Conservation (phyloP, 37 sponge, comb jelly and placozoan species). For the Aplysina aerophoba region DNA sequence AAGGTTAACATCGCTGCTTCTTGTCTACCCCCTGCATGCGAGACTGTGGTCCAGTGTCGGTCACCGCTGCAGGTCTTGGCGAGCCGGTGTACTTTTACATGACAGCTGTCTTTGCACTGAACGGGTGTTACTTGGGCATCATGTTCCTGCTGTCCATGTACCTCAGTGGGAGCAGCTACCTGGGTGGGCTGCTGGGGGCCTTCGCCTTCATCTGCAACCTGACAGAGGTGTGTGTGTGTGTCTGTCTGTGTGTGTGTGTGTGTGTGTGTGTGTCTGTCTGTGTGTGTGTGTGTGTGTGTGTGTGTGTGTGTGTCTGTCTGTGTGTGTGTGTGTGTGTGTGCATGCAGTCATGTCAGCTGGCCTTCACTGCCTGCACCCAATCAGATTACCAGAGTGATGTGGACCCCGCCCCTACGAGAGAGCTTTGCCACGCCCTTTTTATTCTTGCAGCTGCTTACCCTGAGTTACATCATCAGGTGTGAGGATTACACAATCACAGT, state of each 20-base stretch:
- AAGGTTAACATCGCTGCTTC: conserved; percentile 15
- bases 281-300: neutral
- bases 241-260: neutral
- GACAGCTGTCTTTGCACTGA: conserved; percentile 82
- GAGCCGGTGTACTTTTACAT: conserved; percentile 89
- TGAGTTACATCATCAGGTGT: conserved; percentile 67
- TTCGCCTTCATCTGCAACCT: conserved; percentile 1
- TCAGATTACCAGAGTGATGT: conserved; percentile 72
- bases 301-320: neutral
- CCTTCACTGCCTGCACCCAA: neutral
- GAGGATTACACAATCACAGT: neutral
- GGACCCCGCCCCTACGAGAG: conserved; percentile 98
- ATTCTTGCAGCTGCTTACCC: conserved; percentile 63
- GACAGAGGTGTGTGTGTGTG: neutral
- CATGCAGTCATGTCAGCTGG: too few species aligned
- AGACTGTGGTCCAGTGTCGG: neutral
- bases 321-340: too few species aligned
- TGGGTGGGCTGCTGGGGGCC: neutral
- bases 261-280: too few species aligned
- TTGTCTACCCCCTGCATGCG: neutral
- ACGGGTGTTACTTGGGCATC: conserved; percentile 56
- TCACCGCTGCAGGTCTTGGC: conserved; percentile 63
- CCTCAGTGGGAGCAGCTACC: conserved; percentile 59
- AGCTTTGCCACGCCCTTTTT: conserved; percentile 95
- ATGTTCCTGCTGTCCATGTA: conserved; percentile 84